A percentile compares a stretch with the other conserved stretches of the same genome.
Conservation (phyloP, 2,797 vertebrate genomes). For the Crocodylus rhombifer region DNA sequence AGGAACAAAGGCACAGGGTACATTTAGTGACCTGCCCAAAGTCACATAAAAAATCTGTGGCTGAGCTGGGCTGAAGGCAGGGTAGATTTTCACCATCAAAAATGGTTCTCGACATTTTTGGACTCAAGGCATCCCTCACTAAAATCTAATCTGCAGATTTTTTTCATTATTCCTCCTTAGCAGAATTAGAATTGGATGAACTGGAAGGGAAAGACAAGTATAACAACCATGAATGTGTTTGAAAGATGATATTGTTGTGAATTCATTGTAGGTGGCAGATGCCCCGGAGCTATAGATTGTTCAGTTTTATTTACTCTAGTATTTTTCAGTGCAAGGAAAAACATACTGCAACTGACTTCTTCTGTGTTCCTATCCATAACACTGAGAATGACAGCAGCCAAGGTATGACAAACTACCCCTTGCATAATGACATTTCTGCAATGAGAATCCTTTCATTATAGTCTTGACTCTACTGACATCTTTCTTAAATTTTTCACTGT, state of each 20-base stretch:
- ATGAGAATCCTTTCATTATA: neutral
- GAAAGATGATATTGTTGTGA: neutral
- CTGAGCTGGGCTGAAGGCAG: neutral
- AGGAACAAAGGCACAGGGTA: neutral
- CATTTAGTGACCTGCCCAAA: neutral
- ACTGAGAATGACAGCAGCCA: neutral
- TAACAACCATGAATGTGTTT: neutral
- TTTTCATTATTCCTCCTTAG: neutral
- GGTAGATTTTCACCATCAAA: no score
- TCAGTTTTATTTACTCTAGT: neutral
- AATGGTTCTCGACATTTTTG: no score
- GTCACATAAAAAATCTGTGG: neutral
- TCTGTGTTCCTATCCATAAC: neutral
- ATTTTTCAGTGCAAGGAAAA: slow-evolving; percentile 1
- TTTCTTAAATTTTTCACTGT: neutral
- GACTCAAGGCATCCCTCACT: neutral
- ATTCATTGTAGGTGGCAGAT: neutral
- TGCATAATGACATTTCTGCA: neutral
- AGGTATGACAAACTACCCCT: neutral
- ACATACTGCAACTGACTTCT: neutral
- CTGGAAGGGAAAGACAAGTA: neutral
- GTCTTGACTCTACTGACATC: neutral
- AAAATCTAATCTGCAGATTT: neutral
- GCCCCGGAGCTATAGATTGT: neutral
- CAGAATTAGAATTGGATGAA: neutral